These are phyloP conservation scores for Stigmatopora argus DNA, from an alignment of 2,113 vertebrate genomes.

Conservation along the genomic window DNA sequence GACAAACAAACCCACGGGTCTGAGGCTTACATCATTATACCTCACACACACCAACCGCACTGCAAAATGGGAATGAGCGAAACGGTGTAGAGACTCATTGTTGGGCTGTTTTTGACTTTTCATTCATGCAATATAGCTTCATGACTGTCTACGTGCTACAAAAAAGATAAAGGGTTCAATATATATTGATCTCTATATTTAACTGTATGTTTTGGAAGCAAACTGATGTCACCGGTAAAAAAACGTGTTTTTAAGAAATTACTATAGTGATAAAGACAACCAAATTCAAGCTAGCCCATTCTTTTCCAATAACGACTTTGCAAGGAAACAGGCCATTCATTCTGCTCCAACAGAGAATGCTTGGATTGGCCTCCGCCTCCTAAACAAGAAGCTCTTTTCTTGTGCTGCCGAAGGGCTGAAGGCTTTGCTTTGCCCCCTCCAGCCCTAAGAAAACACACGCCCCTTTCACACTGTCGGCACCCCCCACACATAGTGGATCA, in stretches of 20 bases:
- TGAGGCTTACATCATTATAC: constrained; percentile 80
- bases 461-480: constrained; percentile 81
- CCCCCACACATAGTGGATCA: constrained; percentile 86
- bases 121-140: neutral
- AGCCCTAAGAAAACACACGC: constrained; percentile 96
- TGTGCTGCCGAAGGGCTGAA: constrained; percentile 82
- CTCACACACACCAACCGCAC: constrained; percentile 74
- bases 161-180: neutral
- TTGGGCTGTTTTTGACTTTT: constrained; percentile 8
- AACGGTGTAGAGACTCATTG: constrained; percentile 25
- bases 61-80: constrained; percentile 58
- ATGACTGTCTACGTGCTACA: neutral
- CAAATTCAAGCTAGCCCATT: constrained; percentile 64
- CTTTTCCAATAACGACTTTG: constrained; percentile 75
- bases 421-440: constrained; percentile 96
- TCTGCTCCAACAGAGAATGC: constrained; percentile 87
- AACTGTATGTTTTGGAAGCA: neutral
- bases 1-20: constrained; percentile 84
- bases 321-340: constrained; percentile 91
- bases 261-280: constrained; percentile 69
- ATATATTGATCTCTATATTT: neutral
- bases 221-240: neutral
- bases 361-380: constrained; percentile 76
- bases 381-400: constrained; percentile 96
- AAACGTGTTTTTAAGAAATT: neutral